Conservation (phyloP, 2,888 invertebrate genomes). For the Archaeoteleia sp. region DNA sequence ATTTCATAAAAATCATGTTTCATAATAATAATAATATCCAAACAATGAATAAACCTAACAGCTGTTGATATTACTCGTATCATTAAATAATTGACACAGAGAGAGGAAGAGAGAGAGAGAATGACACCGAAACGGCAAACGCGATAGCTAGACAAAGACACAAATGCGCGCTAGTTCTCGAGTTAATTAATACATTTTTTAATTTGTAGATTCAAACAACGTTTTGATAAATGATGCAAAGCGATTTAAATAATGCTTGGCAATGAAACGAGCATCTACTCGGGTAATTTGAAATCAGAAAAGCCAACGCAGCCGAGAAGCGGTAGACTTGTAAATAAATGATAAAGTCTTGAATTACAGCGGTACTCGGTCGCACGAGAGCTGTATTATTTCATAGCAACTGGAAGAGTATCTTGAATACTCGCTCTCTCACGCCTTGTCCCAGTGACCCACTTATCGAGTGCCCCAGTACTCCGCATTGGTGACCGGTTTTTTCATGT, state of each 20-base stretch:
- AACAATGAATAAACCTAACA: too few species aligned
- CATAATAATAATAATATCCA: too few species aligned
- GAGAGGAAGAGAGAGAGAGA: too few species aligned
- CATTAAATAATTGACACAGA: too few species aligned
- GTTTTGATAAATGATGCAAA: slow-evolving; percentile 1
- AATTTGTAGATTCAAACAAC: too few species aligned
- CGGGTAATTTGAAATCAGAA: slow-evolving; percentile 3
- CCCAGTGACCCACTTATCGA: slow-evolving; percentile 19
- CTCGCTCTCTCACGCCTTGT: slow-evolving; percentile 18
- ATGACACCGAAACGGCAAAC: too few species aligned
- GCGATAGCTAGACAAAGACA: too few species aligned
- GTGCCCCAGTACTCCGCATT: slow-evolving; percentile 12
- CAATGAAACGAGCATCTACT: slow-evolving; percentile 5
- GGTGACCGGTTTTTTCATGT: slow-evolving; percentile 7
- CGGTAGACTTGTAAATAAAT: slow-evolving; percentile 4
- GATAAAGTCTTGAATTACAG: slow-evolving; percentile 3
- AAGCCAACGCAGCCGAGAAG: neutral
- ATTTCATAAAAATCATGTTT: too few species aligned
- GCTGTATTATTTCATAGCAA: slow-evolving; percentile 10
- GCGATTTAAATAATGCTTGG: neutral
- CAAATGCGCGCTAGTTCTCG: too few species aligned
- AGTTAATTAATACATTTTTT: too few species aligned
- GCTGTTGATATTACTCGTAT: too few species aligned
- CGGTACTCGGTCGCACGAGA: slow-evolving; percentile 1
- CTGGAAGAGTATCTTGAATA: slow-evolving; percentile 10